phyloP scores from a whole-genome alignment of 2,113 vertebrate genomes.

The Calonectris borealis region DNA sequence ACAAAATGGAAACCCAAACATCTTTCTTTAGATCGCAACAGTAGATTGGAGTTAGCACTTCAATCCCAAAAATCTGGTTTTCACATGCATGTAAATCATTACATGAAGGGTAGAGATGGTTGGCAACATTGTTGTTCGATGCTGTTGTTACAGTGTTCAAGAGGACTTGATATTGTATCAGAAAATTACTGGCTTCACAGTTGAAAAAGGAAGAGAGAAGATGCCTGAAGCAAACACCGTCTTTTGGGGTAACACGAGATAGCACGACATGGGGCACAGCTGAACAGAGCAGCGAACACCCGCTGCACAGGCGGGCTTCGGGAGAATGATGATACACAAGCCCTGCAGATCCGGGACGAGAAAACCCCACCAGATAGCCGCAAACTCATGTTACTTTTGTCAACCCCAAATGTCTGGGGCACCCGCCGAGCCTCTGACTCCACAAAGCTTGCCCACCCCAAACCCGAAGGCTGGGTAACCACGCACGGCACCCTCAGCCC shows the following conservation, averaged over 20 bases:
- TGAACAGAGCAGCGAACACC: neutral
- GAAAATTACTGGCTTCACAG: neutral
- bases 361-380: neutral
- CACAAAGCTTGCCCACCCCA: neutral
- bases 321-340: neutral
- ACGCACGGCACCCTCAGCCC: rapidly evolving
- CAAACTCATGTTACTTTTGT: neutral
- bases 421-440: neutral
- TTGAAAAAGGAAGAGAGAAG: neutral
- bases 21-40: neutral
- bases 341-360: neutral
- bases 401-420: neutral
- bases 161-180: neutral
- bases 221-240: neutral
- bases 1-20: neutral
- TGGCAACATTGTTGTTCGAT: neutral
- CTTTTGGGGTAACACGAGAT: neutral
- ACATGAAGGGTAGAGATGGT: neutral
- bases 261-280: neutral
- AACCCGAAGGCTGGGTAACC: neutral
- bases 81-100: neutral
- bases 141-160: neutral
- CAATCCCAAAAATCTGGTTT: neutral
- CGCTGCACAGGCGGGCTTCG: neutral
- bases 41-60: neutral